Evolutionary conservation across 2,888 invertebrate genomes (phyloP).

Genomic region (Drosophila mulleri): DNA sequence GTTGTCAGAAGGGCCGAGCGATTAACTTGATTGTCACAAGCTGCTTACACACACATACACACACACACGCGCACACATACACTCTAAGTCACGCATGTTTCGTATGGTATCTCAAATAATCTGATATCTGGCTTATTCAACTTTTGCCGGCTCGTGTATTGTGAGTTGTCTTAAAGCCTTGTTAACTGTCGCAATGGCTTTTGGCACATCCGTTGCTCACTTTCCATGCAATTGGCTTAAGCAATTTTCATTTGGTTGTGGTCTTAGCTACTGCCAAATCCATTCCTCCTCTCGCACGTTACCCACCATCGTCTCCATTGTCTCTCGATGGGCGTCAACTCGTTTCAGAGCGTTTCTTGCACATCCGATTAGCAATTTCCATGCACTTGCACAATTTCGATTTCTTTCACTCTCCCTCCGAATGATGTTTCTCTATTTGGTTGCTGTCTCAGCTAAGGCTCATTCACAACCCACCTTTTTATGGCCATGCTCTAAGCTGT

Average conservation of each 20-base stretch:
- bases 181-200: constrained; percentile 73
- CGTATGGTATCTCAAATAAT: constrained; percentile 42
- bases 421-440: constrained; percentile 22
- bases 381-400: constrained; percentile 73
- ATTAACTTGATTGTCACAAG: constrained; percentile 52
- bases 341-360: constrained; percentile 49
- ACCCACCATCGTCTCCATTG: constrained; percentile 13
- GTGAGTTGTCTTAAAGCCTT: constrained; percentile 47
- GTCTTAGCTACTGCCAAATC: constrained; percentile 23
- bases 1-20: constrained; percentile 13
- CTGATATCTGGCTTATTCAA: constrained; percentile 49
- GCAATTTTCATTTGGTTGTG: constrained; percentile 65
- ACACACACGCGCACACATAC: neutral
- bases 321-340: constrained; percentile 30
- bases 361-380: constrained; percentile 77
- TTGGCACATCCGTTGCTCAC: constrained; percentile 55
- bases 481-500: constrained; percentile 53
- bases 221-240: constrained; percentile 77
- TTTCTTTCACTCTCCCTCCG: constrained; percentile 29
- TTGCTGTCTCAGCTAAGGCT: constrained; percentile 64
- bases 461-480: constrained; percentile 57
- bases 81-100: neutral
- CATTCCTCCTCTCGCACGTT: neutral
- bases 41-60: constrained; percentile 27
- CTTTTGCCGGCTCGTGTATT: constrained; percentile 28